A percentile compares a stretch with the other conserved stretches of the same genome.
Evolutionary conservation across 2,113 vertebrate species (phyloP).

Genomic region (Eurystomus gularis): DNA sequence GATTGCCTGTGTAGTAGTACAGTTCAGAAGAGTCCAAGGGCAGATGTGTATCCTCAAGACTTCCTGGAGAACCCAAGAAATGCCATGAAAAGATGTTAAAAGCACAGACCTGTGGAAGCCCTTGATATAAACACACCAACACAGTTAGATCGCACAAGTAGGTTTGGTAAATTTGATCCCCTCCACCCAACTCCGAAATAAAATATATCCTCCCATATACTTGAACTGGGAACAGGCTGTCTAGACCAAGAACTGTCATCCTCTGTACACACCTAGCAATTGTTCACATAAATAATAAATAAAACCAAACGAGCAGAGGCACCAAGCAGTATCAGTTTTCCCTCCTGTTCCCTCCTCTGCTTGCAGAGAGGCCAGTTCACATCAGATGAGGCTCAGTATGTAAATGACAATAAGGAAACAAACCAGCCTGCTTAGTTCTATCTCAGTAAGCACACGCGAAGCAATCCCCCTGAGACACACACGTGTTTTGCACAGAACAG

Average conservation of each 20-base stretch:
- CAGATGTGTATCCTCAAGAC: not conserved
- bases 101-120: not conserved
- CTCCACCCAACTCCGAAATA: not conserved
- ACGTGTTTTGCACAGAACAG: not conserved
- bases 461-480: not conserved
- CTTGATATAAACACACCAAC: not conserved
- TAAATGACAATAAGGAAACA: not conserved
- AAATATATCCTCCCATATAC: not conserved
- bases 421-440: not conserved
- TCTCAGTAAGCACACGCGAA: not conserved
- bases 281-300: not conserved
- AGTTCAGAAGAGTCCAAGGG: not conserved
- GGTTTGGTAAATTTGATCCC: not conserved
- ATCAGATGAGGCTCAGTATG: not conserved
- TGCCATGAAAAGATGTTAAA: not conserved
- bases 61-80: not conserved
- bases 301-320: not conserved
- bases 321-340: not conserved
- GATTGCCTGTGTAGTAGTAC: rapidly evolving
- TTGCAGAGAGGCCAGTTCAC: not conserved
- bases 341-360: not conserved
- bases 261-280: not conserved
- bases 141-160: not conserved
- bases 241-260: not conserved
- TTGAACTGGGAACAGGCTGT: not conserved